phyloP scores from a whole-genome alignment of 2,113 vertebrate species.

The Heterocephalus glaber region DNA sequence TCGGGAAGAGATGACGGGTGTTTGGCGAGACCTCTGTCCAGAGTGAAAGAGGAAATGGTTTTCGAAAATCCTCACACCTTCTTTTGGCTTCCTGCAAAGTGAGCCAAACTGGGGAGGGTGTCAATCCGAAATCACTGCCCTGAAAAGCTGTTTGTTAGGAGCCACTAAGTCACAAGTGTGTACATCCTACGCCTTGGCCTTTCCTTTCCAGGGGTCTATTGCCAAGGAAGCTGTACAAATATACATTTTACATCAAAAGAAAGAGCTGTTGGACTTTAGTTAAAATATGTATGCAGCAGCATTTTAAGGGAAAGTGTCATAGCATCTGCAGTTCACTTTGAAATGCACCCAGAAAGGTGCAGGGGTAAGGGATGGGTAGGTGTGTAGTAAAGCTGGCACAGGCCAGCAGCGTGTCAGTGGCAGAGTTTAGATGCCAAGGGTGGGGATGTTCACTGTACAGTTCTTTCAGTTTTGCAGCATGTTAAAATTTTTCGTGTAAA shows the following conservation, averaged over 20 bases:
- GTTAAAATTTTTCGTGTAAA: background rate
- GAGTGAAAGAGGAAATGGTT: background rate
- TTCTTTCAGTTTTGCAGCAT: background rate
- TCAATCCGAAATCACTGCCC: rapidly evolving
- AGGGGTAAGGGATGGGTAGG: rapidly evolving
- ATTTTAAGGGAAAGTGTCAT: background rate
- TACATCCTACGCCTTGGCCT: rapidly evolving
- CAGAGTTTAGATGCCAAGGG: too few relatives aligned
- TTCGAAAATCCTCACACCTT: background rate
- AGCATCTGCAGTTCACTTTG: background rate
- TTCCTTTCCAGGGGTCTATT: background rate
- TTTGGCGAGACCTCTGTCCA: background rate
- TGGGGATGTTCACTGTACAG: rapidly evolving
- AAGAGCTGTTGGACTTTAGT: background rate
- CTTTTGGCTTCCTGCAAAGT: background rate
- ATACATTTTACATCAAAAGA: background rate
- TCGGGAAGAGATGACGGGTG: background rate
- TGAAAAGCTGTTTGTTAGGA: background rate
- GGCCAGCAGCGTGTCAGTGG: too few relatives aligned
- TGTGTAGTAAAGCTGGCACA: background rate
- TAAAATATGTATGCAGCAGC: too few relatives aligned
- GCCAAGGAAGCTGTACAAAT: background rate
- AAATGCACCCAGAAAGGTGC: background rate
- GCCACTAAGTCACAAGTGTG: rapidly evolving
- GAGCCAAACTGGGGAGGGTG: background rate